Evolutionary conservation across 2,797 vertebrate genomes (phyloP).

Genomic region (Eleutherodactylus coqui): DNA sequence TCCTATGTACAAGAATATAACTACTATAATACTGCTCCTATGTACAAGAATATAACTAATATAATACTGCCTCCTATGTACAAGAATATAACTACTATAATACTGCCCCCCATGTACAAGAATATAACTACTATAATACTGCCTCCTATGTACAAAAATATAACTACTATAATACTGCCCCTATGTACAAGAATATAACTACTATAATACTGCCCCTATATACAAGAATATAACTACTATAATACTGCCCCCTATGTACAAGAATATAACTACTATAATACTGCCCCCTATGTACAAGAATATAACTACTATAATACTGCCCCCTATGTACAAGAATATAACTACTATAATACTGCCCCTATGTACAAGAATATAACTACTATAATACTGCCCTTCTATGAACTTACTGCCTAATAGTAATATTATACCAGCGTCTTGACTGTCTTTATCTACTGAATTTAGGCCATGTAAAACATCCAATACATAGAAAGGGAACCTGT

Average conservation of each 20-base stretch:
- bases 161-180: constrained; percentile 1
- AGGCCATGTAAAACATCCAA: not conserved
- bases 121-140: constrained; percentile 11
- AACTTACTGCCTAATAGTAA: not conserved
- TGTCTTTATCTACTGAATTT: not conserved
- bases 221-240: constrained; percentile 19
- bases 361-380: not conserved
- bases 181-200: not conserved
- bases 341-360: constrained; percentile 4
- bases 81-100: constrained; percentile 13
- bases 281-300: not conserved
- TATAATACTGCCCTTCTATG: not conserved
- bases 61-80: not conserved
- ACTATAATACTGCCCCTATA: not conserved
- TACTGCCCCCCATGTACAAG: not conserved
- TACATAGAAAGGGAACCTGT: too few relatives aligned
- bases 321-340: not conserved
- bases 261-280: constrained; percentile 8
- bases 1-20: constrained; percentile 2
- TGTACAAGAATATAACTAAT: constrained; percentile 6
- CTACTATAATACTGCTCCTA: not conserved
- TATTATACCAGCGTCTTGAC: not conserved
- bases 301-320: constrained; percentile 20
- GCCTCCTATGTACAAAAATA: not conserved
- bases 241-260: constrained; percentile 10